Evolutionary conservation across 2,888 invertebrate genomes (phyloP), one percentile per base, ranked within the genome.

Genomic region (Cotesia congregata): DNA sequence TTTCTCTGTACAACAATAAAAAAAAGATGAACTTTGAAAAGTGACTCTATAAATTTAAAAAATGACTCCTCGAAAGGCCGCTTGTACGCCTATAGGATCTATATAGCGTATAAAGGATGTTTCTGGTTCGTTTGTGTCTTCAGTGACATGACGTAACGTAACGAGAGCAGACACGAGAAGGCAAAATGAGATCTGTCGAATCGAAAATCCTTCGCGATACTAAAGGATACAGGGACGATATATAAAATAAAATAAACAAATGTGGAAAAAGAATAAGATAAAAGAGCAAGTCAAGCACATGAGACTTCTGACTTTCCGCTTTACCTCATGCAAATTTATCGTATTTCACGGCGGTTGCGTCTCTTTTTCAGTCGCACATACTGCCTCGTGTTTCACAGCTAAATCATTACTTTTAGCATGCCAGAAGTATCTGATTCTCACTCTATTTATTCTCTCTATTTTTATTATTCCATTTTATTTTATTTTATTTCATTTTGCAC

Each of bases 121-220:
- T 78, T 79, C 72, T 79, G 67, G 76, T 73, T 76, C 78, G 78
- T 77, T 78, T 75, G 76, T 59, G 73, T 62, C 50, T 62, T 62
- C 72, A 61, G 67, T 60, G 65, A 40, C 67, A 41, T 62, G 68
- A 68, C 72, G 39, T 72, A 68, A 67, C 72, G 39, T 72, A 68
- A 67, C 50, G 30, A 30, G 61, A 67, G 61, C 67, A 67, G 65
- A 71, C 67, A 65, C 41, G 59, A 67, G 17, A 40, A 72, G 61
- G 72, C 69, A 72, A 76, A 72, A 72, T 62, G 62, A 72, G 67
- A 72, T 76, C 67, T 72, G 64, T 72, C 70, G 60, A 72, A 72
- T 72, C 41, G 62, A 72, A 72, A 72, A 40, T 72, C 40, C 20
- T 62, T 41, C 30, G 15, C 15, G 20, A 59, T 38, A 20, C 17